These are phyloP conservation scores for Drosophila trapezifrons DNA, from an alignment of 1,140 invertebrate species.

Conservation along the genomic window DNA sequence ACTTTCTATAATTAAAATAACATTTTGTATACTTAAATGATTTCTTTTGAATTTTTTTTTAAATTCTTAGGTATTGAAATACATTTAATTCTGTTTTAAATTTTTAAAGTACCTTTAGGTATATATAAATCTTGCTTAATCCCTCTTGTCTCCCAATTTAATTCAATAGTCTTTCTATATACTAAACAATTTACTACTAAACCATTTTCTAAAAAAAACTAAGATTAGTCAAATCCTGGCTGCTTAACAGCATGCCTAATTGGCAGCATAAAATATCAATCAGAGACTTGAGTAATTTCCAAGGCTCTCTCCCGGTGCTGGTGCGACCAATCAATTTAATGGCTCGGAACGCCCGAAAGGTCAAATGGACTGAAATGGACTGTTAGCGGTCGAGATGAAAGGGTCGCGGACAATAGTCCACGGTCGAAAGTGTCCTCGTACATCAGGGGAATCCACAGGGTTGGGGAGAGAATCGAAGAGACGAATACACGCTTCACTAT, in stretches of 20 bases:
- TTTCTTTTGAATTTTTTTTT: too few relatives aligned
- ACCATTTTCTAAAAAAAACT: background rate
- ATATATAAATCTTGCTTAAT: too few relatives aligned
- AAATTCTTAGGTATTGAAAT: too few relatives aligned
- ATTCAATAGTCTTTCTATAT: too few relatives aligned
- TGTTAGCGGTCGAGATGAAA: conserved; percentile 72
- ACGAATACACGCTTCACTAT: conserved; percentile 73
- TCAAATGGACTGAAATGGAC: conserved; percentile 38
- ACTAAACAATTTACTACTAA: background rate
- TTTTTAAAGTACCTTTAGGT: too few relatives aligned
- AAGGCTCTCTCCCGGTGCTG: conserved; percentile 25
- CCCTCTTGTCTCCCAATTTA: too few relatives aligned
- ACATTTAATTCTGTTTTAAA: too few relatives aligned
- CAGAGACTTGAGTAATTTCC: conserved; percentile 40
- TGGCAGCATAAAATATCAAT: conserved; percentile 38
- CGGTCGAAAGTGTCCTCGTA: conserved; percentile 69
- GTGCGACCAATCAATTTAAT: conserved; percentile 57
- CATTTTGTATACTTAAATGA: too few relatives aligned
- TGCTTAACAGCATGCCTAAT: conserved; percentile 32
- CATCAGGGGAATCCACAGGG: conserved; percentile 37
- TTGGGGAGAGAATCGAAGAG: background rate
- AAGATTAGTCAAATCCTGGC: conserved; percentile 20
- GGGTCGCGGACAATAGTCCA: conserved; percentile 30
- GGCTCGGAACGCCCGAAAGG: conserved; percentile 17
- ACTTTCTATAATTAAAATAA: too few relatives aligned